Evolutionary conservation across 1,140 invertebrate genomes (phyloP).

Genomic region (Charaxes varanes): DNA sequence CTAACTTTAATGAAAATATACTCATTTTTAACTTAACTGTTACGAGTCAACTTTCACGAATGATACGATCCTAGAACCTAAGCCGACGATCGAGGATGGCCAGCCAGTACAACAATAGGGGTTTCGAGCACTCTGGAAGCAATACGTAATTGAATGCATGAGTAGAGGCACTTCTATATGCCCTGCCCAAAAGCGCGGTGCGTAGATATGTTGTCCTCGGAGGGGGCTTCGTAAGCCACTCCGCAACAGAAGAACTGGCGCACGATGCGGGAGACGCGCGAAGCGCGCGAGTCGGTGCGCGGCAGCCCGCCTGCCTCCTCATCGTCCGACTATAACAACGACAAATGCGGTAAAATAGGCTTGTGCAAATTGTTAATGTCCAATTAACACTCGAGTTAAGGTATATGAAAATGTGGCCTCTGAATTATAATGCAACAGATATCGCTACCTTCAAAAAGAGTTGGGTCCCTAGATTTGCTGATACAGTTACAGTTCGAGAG

Average conservation of each 20-base stretch:
- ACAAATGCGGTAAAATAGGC: too few species aligned
- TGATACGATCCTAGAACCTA: constrained; percentile 5
- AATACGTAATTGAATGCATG: neutral
- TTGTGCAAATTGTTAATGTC: too few species aligned
- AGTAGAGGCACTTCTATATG: constrained; percentile 27
- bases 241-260: constrained; percentile 62
- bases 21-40: constrained; percentile 24
- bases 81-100: constrained; percentile 28
- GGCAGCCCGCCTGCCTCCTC: constrained; percentile 65
- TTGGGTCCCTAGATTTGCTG: too few species aligned
- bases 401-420: too few species aligned
- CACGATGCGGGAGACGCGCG: constrained; percentile 44
- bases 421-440: too few species aligned
- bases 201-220: constrained; percentile 47
- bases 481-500: too few species aligned
- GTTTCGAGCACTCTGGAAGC: constrained; percentile 6
- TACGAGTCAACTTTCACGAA: neutral
- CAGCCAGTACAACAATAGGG: constrained; percentile 27
- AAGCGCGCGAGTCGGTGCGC: constrained; percentile 50
- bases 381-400: too few species aligned
- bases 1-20: neutral
- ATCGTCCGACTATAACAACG: constrained; percentile 55
- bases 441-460: too few species aligned
- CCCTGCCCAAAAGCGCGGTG: constrained; percentile 27
- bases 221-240: constrained; percentile 40